Percentiles rank a stretch among this genome's conserved stretches.
Conservation (phyloP, 1,140 invertebrate genomes). For the Drosophila auraria region DNA sequence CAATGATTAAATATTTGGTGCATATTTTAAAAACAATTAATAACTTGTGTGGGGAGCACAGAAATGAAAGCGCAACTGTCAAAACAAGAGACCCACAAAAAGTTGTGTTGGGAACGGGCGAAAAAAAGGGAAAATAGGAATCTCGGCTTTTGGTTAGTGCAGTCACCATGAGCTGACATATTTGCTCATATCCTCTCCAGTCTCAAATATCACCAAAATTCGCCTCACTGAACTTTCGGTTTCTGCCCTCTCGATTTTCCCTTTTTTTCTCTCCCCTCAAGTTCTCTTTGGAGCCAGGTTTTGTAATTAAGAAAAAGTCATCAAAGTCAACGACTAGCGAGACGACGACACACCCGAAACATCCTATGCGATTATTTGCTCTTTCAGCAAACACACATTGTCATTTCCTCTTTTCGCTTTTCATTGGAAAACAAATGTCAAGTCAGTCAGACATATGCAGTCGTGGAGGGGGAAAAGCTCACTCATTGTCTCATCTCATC, state of each 20-base stretch:
- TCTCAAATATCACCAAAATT: constrained; percentile 38
- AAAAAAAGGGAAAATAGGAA: neutral
- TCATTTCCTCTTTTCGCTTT: constrained; percentile 80
- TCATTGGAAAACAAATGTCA: constrained; percentile 80
- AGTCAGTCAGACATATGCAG: constrained; percentile 26
- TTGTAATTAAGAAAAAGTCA: constrained; percentile 83
- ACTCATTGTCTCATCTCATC: constrained; percentile 66
- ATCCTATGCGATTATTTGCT: constrained; percentile 49
- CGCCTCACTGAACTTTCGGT: constrained; percentile 57
- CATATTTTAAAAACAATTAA: constrained; percentile 65
- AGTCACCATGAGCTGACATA: constrained; percentile 39
- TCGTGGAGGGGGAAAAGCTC: neutral
- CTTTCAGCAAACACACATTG: constrained; percentile 51
- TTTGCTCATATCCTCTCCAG: constrained; percentile 57
- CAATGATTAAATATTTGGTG: constrained; percentile 49
- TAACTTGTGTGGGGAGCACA: constrained; percentile 14
- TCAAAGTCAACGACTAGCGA: constrained; percentile 72
- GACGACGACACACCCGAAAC: constrained; percentile 39
- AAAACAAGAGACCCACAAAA: constrained; percentile 13
- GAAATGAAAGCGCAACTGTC: constrained; percentile 16
- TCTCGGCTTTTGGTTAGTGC: constrained; percentile 9
- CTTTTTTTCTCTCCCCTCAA: constrained; percentile 39
- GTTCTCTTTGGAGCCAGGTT: constrained; percentile 46
- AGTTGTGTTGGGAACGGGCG: neutral
- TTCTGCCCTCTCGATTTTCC: constrained; percentile 5